phyloP scores from a whole-genome alignment of 1,140 invertebrate genomes.

The Pseudomyrmex concolor region DNA sequence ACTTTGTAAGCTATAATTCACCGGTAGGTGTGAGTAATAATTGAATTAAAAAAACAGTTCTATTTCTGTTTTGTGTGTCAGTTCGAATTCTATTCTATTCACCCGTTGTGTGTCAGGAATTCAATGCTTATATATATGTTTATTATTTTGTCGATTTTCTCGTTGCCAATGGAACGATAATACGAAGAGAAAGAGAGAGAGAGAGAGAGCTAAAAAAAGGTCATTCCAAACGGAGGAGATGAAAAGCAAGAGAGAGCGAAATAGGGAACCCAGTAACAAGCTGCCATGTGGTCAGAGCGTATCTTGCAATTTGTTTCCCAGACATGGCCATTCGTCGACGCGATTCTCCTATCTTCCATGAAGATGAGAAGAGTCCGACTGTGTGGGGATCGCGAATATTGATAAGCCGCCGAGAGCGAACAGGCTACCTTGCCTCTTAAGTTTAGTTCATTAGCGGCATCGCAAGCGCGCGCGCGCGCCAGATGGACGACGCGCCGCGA shows the following conservation, averaged over 20 bases:
- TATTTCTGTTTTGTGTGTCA: no score
- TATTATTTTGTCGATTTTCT: no score
- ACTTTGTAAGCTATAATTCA: no score
- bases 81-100: no score
- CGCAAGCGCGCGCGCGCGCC: constrained; percentile 34
- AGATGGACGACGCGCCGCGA: constrained; percentile 72
- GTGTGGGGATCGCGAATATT: constrained; percentile 73
- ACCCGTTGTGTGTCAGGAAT: no score
- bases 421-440: constrained; percentile 78
- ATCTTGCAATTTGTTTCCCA: constrained; percentile 84
- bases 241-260: constrained; percentile 53
- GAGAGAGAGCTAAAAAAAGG: constrained; percentile 14
- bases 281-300: constrained; percentile 79
- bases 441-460: constrained; percentile 78
- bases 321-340: constrained; percentile 84
- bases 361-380: constrained; percentile 82
- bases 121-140: no score
- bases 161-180: no score
- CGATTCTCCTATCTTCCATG: constrained; percentile 82
- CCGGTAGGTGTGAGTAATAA: no score
- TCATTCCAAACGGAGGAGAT: constrained; percentile 21
- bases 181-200: background rate
- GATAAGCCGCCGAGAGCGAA: constrained; percentile 75
- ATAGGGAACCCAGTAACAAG: constrained; percentile 74
- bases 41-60: no score